Conservation (phyloP, 2,113 vertebrate species). For the Stictonetta naevosa region DNA sequence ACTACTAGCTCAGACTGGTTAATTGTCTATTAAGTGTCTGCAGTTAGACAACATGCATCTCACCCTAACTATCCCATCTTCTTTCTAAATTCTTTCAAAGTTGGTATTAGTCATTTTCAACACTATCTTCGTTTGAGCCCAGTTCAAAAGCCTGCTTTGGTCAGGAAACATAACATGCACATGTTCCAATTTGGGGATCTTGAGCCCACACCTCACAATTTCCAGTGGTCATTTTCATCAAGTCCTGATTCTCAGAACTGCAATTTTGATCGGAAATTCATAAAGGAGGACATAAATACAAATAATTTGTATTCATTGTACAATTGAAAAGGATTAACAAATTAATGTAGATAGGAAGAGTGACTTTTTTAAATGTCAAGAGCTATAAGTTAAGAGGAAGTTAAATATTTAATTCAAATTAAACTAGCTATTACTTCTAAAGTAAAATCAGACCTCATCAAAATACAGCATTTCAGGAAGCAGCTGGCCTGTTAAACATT, state of each 20-base stretch:
- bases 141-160: neutral
- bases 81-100: neutral
- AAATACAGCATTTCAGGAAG: constrained; percentile 26
- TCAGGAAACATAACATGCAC: neutral
- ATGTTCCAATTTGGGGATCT: neutral
- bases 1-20: neutral
- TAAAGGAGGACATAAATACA: neutral
- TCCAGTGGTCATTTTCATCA: neutral
- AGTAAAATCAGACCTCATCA: constrained; percentile 50
- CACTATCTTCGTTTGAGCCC: neutral
- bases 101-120: neutral
- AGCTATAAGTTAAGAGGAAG: constrained; percentile 39
- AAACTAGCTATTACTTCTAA: constrained; percentile 49
- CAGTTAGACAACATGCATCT: neutral
- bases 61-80: neutral
- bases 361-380: constrained; percentile 52
- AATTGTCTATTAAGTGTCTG: neutral
- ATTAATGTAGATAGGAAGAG: constrained; percentile 18
- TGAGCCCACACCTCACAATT: neutral
- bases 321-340: constrained; percentile 7
- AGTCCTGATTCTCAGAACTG: neutral
- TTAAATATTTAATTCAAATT: constrained; percentile 65
- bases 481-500: constrained; percentile 55
- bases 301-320: constrained; percentile 31
- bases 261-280: neutral